A percentile compares a stretch with the other conserved stretches of the same genome.
phyloP scores from a whole-genome alignment of 2,113 vertebrate species.

The Prochilodus magdalenae region DNA sequence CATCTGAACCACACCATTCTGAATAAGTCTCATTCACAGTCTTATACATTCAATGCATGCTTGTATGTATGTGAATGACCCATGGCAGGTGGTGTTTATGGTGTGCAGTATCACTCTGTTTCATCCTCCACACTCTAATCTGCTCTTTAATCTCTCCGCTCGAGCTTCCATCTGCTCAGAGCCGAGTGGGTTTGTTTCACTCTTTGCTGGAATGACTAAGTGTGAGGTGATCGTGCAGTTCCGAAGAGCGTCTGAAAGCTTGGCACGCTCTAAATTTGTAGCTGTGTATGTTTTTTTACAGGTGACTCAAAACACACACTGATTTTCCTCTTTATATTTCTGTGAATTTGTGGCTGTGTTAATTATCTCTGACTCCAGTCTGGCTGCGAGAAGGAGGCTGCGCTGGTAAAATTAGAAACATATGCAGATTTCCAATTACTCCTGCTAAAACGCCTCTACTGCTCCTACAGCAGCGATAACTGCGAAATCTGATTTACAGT shows the following conservation, averaged over 20 bases:
- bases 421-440: not conserved
- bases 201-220: slow-evolving; percentile 2
- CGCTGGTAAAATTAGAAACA: not conserved
- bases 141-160: slow-evolving; percentile 6
- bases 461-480: too few relatives aligned
- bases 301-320: not conserved
- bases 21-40: too few relatives aligned
- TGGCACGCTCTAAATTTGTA: not conserved
- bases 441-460: not conserved
- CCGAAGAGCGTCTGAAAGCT: not conserved
- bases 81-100: slow-evolving; percentile 12
- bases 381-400: not conserved
- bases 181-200: not conserved
- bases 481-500: too few relatives aligned
- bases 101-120: not conserved
- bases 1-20: too few relatives aligned
- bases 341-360: not conserved
- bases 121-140: not conserved
- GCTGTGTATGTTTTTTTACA: not conserved
- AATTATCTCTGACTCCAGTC: not conserved
- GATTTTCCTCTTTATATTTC: not conserved
- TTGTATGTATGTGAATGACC: not conserved
- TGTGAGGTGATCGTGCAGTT: slow-evolving; percentile 1
- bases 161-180: not conserved
- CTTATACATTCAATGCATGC: too few relatives aligned